Base-by-base conservation (phyloP, 2,888 invertebrate genomes). In the Ischnura elegans region DNA sequence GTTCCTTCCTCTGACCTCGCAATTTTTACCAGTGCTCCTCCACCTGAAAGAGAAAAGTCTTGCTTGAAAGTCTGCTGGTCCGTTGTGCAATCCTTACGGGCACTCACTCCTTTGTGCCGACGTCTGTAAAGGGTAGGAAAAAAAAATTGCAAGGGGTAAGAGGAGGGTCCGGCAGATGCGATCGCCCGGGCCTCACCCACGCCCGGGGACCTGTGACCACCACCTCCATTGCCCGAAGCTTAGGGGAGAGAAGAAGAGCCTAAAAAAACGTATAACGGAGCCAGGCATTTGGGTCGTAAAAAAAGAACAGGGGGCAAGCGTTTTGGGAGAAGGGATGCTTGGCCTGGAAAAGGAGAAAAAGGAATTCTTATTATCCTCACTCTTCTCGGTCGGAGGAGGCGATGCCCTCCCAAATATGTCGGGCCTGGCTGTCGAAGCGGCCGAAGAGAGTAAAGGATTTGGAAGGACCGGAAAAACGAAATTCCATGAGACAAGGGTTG, bases 351-450 rank as follows among this genome's bases (percentile, higher is more conserved):
- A 55, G 55, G 55, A 10, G 36, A 55, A 87, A 90, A 90, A 66
- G 90, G 90, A 45, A 90, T 90, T 90, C 61, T 90, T 90, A 43
- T 55, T 43, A 90, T 55, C 90, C 90, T 51, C 66, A n/a, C 36
- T 8, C 43, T 43, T 45, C 10, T n/a, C 61, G 47, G 42, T 29
- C 42, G 42, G 42, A 42, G 51, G 90, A 55, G 90, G 42, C 87
- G 87, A 51, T 87, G 90, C 42, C 61, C 90, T 90, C 61, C 61
- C 43, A 43, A 43, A 90, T 45, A 66, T 90, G 45, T 61, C 66
- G 8, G 66, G 90, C 43, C 42, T n/a, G 43, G 45, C 21, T 45
- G 86, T 86, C 61, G 90, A 55, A n/a, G 45, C n/a, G n/a, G 25
- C 25, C 6, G 86, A 25, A 45, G 45, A 21, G 46, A n/a, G 46